Evolutionary conservation across 2,113 vertebrate genomes (phyloP), one percentile per base, ranked within the genome.

Genomic region (Phocoena phocoena): DNA sequence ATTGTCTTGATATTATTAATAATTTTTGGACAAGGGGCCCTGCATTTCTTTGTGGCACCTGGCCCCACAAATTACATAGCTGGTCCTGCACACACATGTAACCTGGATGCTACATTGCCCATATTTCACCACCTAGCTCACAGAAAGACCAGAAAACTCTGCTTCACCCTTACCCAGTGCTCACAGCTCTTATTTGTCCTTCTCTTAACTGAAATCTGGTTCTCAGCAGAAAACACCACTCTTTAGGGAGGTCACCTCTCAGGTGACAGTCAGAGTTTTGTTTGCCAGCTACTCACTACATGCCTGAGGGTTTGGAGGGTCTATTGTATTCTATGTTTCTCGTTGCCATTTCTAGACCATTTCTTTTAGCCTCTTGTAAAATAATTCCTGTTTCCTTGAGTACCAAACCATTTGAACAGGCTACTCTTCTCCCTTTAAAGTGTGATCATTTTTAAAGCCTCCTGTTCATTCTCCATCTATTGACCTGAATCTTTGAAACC

Each of bases 261-360:
- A 11, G 21, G 18, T 26, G 38, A 11, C 4, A 1, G 13, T 13
- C 20, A 53, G 8, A 5, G 6, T 13, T 8, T 26, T 60, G 2
- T 31, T 25, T 33, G 8, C 23, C 44, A n/a, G 4, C 8, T 23
- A n/a, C 18, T 21, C 0, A 25, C 31, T 18, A n/a, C 0, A 8
- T 18, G 25, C 6, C 2, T 85, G 14, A 31, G 62, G 33, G 6
- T n/a, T 7, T 26, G 7, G 11, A 67, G 67, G 3, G 31, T 17
- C 3, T 63, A 21, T 13, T 55, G 23, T 21, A 36, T 1, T 44
- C 14, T 1, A 1, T 0, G 12, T 50, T 62, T 47, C 62, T 86
- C 31, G 7, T 0, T 55, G 31, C 18, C 20, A 38, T 8, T 25
- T 38, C 9, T 14, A 77, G 8, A 47, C 0, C 2, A 58, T 23